Evolutionary conservation across 2,113 vertebrate genomes (phyloP).

Genomic region (Zosterops hypoxanthus): DNA sequence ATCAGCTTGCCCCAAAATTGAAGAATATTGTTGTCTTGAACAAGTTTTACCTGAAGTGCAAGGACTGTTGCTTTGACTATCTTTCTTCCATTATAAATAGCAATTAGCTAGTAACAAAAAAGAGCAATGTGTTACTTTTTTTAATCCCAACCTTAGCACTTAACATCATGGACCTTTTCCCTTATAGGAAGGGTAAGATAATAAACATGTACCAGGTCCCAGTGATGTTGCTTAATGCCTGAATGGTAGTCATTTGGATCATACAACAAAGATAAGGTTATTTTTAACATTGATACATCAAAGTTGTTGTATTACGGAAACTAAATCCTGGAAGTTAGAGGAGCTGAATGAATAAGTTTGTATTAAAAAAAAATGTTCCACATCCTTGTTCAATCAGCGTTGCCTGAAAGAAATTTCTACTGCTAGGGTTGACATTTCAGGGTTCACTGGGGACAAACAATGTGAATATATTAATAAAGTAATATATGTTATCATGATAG

Average conservation of each 20-base stretch:
- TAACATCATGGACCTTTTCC: background rate
- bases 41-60: background rate
- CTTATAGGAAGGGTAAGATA: background rate
- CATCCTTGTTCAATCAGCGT: background rate
- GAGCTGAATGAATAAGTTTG: background rate
- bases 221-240: background rate
- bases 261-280: background rate
- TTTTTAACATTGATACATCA: background rate
- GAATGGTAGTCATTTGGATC: background rate
- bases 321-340: background rate
- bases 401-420: background rate
- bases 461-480: background rate
- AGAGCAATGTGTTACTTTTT: background rate
- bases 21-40: background rate
- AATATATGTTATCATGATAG: background rate
- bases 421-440: background rate
- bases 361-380: background rate
- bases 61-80: background rate
- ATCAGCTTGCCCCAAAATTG: background rate
- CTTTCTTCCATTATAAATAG: background rate
- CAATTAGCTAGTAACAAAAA: background rate
- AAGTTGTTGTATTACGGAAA: background rate
- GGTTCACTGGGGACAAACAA: background rate
- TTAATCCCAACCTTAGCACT: background rate
- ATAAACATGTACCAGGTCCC: background rate